A percentile compares a stretch with the other conserved stretches of the same genome.
Evolutionary conservation across 2,113 vertebrate species (phyloP).

Genomic region (Odontesthes bonariensis): DNA sequence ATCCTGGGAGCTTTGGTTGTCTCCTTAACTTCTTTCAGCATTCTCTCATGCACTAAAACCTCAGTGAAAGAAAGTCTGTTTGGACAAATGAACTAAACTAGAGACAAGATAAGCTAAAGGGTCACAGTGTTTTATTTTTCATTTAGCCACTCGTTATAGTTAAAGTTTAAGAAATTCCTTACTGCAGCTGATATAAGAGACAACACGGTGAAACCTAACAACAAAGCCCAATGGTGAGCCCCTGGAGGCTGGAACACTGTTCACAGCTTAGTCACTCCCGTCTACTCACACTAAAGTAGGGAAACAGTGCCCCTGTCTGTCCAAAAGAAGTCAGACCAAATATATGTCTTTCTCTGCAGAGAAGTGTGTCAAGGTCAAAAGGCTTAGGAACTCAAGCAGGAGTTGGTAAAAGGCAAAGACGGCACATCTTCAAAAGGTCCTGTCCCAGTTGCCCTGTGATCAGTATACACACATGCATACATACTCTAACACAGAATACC

Average conservation of each 20-base stretch:
- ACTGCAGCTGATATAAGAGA: conserved; percentile 31
- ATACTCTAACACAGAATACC: conserved; percentile 42
- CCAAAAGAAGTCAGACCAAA: conserved; percentile 26
- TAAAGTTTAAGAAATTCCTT: conserved; percentile 44
- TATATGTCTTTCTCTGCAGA: conserved; percentile 3
- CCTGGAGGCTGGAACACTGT: background rate
- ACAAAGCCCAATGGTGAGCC: conserved; percentile 6
- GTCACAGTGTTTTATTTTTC: conserved; percentile 18
- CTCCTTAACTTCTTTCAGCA: conserved; percentile 28
- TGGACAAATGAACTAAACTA: conserved; percentile 48
- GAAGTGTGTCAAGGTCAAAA: conserved; percentile 58
- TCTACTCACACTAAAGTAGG: conserved; percentile 25
- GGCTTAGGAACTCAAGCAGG: conserved; percentile 57
- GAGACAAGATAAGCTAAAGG: conserved; percentile 41
- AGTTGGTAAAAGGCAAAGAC: conserved; percentile 52
- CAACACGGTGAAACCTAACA: conserved; percentile 27
- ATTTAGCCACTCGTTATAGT: conserved; percentile 17
- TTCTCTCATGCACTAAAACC: conserved; percentile 28
- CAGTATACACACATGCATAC: conserved; percentile 46
- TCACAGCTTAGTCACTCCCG: conserved; percentile 6
- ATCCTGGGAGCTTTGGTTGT: background rate
- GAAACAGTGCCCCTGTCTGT: conserved; percentile 70
- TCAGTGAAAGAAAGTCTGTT: conserved; percentile 34
- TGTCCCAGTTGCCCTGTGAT: conserved; percentile 50
- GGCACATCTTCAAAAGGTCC: conserved; percentile 62